These are phyloP conservation scores for Dryobotodes eremita DNA, from an alignment of 2,888 invertebrate genomes.

Conservation along the genomic window DNA sequence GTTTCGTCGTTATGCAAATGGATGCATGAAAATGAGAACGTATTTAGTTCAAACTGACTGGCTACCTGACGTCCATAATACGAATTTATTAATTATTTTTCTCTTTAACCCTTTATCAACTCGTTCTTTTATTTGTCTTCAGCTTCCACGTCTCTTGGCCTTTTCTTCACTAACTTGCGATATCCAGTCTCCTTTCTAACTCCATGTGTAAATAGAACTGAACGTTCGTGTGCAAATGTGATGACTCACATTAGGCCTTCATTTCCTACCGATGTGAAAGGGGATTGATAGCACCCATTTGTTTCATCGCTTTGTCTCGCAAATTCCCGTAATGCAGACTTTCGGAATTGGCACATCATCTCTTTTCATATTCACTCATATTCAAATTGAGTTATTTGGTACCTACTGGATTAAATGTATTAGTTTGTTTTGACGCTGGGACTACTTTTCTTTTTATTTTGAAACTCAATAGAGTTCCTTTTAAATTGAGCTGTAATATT, in stretches of 20 bases:
- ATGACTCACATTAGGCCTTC: slow-evolving; percentile 87
- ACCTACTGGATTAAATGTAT: slow-evolving; percentile 26
- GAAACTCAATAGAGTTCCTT: neutral
- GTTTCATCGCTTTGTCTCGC: slow-evolving; percentile 75
- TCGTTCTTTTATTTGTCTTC: neutral
- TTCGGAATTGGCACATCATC: slow-evolving; percentile 68
- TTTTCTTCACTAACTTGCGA: neutral
- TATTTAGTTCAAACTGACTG: neutral
- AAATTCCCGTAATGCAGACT: slow-evolving; percentile 61
- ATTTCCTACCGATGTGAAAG: slow-evolving; percentile 77
- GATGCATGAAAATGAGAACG: neutral
- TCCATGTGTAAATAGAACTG: slow-evolving; percentile 76
- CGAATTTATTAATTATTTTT: neutral
- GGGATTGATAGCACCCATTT: slow-evolving; percentile 85
- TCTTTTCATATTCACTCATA: slow-evolving; percentile 70
- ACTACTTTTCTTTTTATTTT: neutral
- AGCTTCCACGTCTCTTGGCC: rapidly evolving
- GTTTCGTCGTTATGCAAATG: neutral
- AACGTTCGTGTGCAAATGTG: slow-evolving; percentile 87
- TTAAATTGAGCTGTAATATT: neutral
- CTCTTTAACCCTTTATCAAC: neutral
- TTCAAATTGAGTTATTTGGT: slow-evolving; percentile 71
- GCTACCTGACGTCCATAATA: neutral
- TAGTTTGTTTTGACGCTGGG: slow-evolving; percentile 24
- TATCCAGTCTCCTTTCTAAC: slow-evolving; percentile 35